Percentiles rank a stretch among this genome's conserved stretches.
Evolutionary conservation across 2,797 vertebrate genomes (phyloP).

Genomic region (Morus bassanus): DNA sequence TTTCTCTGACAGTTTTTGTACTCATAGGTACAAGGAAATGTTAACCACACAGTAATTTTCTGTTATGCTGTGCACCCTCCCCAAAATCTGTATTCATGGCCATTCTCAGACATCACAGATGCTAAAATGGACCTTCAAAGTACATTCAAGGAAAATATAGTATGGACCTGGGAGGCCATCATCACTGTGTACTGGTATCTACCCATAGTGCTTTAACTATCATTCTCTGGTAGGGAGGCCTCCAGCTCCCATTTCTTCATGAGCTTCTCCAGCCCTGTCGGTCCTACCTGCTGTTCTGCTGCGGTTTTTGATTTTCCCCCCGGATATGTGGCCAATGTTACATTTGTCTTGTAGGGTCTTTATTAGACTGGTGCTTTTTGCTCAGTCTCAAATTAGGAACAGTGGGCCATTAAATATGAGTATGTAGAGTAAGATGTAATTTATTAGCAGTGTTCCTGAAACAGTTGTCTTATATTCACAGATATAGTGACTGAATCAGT

Average conservation of each 20-base stretch:
- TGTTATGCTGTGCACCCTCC: neutral
- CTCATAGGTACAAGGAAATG: neutral
- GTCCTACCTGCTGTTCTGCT: neutral
- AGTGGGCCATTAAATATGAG: neutral
- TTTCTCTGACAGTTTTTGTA: neutral
- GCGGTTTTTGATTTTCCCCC: neutral
- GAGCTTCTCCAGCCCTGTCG: neutral
- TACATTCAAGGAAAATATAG: neutral
- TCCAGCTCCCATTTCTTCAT: neutral
- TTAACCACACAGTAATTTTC: neutral
- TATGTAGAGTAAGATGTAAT: neutral
- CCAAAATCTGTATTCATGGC: neutral
- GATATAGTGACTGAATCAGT: neutral
- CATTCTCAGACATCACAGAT: neutral
- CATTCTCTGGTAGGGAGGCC: neutral
- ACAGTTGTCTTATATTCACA: neutral
- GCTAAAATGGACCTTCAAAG: neutral
- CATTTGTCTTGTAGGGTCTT: neutral
- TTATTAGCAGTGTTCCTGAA: neutral
- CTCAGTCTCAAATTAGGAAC: neutral
- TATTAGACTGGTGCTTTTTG: neutral
- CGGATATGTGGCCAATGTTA: neutral
- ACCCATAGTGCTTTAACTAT: neutral
- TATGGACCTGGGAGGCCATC: neutral
- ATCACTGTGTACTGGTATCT: neutral